Base-by-base conservation (phyloP, 1,140 invertebrate genomes). In the Caenorhabditis tropicalis region DNA sequence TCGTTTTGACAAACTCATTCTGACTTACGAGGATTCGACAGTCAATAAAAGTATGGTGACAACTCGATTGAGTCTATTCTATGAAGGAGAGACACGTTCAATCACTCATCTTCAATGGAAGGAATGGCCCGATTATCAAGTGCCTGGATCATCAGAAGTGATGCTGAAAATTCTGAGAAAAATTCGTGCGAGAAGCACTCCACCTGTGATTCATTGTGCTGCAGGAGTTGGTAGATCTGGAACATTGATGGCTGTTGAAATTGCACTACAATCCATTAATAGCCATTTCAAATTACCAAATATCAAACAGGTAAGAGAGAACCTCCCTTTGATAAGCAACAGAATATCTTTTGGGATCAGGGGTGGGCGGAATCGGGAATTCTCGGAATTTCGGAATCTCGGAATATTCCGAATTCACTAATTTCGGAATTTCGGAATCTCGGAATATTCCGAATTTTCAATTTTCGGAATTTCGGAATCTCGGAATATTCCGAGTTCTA, bases 181-280 rank as follows among this genome's bases (percentile, higher is more conserved):
- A n/a, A 70, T 82, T 15, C 51, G 82, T 27, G 29, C 46, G 9
- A 56, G 46, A 33, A 65, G n/a, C 43, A 31, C 24, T 33, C 82
- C 82, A 10, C 36, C 60, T 12, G 24, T 82, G 1, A 60, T 82
- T 21, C 82, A 82, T 51, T 82, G 82, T 43, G 33, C 82, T 15
- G 82, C 82, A n/a, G 82, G 82, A 21, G 60, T 82, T 21, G 82
- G 82, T 24, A 43, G 81, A 43, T 82, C 49, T 27, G 81, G 53
- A 24, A 82, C 36, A 1, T 51, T 81, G 24, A n/a, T 81, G 46
- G 46, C 79, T 29, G 16, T 49, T 81, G 79, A 49, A 39, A 49
- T 56, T 36, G 79, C 49, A 19, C 33, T 81, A 7, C 49, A 51
- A 39, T 81, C 46, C 9, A 49, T 56, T 12, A 49, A 81, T 51